Conservation (phyloP, 1,140 invertebrate species). For the Elymnias hypermnestra region DNA sequence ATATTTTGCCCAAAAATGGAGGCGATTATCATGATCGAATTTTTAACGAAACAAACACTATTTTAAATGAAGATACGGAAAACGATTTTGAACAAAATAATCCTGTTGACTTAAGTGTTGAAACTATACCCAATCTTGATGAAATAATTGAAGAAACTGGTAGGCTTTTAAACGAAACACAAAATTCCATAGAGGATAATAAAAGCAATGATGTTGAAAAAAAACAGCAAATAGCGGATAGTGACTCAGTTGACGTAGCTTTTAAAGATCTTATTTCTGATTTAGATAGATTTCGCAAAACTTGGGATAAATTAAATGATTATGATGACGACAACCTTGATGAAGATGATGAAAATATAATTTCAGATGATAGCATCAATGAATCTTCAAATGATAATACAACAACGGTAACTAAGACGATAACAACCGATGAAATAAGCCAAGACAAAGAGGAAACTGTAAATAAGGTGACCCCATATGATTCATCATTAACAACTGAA, state of each 20-base stretch:
- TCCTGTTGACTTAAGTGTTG: slow-evolving; percentile 8
- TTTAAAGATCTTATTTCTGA: slow-evolving; percentile 35
- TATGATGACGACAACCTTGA: slow-evolving; percentile 22
- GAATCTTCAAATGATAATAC: slow-evolving; percentile 24
- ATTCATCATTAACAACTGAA: slow-evolving; percentile 5
- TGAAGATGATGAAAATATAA: slow-evolving; percentile 14
- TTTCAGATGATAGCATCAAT: background rate
- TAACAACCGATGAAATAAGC: background rate
- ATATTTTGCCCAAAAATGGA: too few relatives aligned
- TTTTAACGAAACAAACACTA: slow-evolving; percentile 29
- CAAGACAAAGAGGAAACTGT: slow-evolving; percentile 7
- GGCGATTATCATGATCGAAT: slow-evolving; percentile 27
- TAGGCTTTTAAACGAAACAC: slow-evolving; percentile 23
- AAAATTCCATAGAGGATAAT: slow-evolving; percentile 23
- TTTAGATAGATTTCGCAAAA: slow-evolving; percentile 37
- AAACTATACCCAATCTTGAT: slow-evolving; percentile 14
- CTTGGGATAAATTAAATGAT: slow-evolving; percentile 35
- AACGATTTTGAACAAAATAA: slow-evolving; percentile 22
- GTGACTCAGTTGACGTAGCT: background rate
- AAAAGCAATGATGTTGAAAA: slow-evolving; percentile 10
- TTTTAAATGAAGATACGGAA: slow-evolving; percentile 24
- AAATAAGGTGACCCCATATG: slow-evolving; percentile 15
- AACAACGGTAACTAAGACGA: slow-evolving; percentile 32
- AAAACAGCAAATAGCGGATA: background rate
- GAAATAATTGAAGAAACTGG: slow-evolving; percentile 23